These are phyloP conservation scores for Achatina immaculata DNA, from an alignment of 1,140 invertebrate species.

Conservation along the genomic window DNA sequence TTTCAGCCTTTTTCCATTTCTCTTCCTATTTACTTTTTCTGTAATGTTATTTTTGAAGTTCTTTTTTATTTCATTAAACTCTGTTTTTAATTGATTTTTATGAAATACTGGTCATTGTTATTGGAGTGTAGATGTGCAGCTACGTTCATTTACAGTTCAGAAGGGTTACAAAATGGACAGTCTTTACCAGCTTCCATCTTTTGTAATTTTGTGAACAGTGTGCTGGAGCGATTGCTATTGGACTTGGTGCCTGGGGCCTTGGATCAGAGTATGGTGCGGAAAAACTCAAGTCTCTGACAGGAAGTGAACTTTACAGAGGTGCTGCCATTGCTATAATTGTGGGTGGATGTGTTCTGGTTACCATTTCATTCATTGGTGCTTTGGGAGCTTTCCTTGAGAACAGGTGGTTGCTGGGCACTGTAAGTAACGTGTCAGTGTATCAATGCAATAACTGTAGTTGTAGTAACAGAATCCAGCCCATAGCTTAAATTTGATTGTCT, in stretches of 20 bases:
- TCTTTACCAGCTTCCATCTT: background rate
- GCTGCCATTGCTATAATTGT: constrained; percentile 9
- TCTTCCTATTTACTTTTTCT: too few species aligned
- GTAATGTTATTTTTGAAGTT: too few species aligned
- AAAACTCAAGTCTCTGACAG: background rate
- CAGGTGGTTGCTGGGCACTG: constrained; percentile 1
- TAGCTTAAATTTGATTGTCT: background rate
- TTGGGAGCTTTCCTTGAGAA: constrained; percentile 9
- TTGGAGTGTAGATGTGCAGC: too few species aligned
- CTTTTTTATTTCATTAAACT: too few species aligned
- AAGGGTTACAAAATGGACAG: too few species aligned
- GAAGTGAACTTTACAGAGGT: background rate
- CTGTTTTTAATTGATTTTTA: too few species aligned
- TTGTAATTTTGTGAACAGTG: too few species aligned
- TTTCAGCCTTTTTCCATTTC: too few species aligned
- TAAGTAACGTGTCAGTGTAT: background rate
- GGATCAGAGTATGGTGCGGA: constrained; percentile 22
- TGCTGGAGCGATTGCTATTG: constrained; percentile 25
- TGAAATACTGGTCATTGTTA: too few species aligned
- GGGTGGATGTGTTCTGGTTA: background rate
- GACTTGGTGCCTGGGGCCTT: constrained; percentile 9
- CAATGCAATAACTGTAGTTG: background rate
- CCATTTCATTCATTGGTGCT: background rate
- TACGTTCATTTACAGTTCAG: too few species aligned
- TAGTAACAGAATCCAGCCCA: background rate